A percentile compares a stretch with the other conserved stretches of the same genome.
Conservation (phyloP, 2,113 vertebrate genomes). For the Arizona elegans region DNA sequence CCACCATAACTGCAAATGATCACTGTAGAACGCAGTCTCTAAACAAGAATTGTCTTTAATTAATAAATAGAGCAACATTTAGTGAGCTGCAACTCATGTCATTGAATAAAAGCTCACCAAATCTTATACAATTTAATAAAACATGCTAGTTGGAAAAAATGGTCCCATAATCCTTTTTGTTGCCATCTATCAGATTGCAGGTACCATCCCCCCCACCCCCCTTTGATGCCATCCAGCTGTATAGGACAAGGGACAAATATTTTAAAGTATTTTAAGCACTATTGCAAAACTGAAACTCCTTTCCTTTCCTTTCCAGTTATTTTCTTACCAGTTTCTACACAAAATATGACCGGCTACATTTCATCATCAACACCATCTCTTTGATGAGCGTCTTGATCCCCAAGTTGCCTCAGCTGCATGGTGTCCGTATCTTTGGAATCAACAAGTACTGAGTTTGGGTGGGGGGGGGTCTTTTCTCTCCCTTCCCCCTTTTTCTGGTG, state of each 20-base stretch:
- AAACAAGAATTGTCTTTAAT: neutral
- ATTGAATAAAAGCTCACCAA: neutral
- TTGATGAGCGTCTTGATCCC: slow-evolving; percentile 79
- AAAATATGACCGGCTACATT: slow-evolving; percentile 78
- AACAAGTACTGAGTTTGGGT: slow-evolving; percentile 74
- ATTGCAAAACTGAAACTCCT: neutral
- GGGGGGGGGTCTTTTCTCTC: neutral
- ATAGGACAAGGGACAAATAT: neutral
- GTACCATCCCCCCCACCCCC: too few species aligned
- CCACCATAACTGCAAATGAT: neutral
- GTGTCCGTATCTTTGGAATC: slow-evolving; percentile 82
- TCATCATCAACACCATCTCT: slow-evolving; percentile 79
- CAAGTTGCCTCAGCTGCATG: slow-evolving; percentile 77
- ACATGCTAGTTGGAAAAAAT: neutral
- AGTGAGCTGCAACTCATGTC: neutral
- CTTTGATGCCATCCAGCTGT: neutral
- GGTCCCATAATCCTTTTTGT: neutral
- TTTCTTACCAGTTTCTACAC: slow-evolving; percentile 83
- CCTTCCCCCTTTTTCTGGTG: neutral
- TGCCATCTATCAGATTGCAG: neutral
- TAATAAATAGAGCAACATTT: neutral
- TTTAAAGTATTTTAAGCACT: neutral
- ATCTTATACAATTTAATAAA: neutral
- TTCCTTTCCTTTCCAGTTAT: slow-evolving; percentile 63
- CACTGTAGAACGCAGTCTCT: neutral